A percentile compares a stretch with the other conserved stretches of the same genome.
Conservation (phyloP, 1,140 invertebrate species). For the Halyomorpha halys region DNA sequence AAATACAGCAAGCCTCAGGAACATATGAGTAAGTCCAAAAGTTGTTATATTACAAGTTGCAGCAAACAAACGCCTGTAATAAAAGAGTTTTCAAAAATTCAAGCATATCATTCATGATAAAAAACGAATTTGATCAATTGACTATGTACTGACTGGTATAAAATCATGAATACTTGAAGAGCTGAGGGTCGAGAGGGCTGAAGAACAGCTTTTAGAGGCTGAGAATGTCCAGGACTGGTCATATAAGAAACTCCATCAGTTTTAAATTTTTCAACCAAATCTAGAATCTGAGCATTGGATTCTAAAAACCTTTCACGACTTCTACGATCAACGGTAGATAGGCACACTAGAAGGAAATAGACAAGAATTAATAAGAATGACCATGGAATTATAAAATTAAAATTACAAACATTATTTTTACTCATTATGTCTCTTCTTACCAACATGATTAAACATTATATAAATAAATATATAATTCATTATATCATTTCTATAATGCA, state of each 20-base stretch:
- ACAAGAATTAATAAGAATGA: not conserved
- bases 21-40: conserved; percentile 59
- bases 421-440: no score
- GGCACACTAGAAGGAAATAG: conserved; percentile 52
- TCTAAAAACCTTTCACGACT: conserved; percentile 81
- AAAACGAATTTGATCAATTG: not conserved
- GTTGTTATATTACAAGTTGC: conserved; percentile 66
- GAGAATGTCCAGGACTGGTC: conserved; percentile 41
- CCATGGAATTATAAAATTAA: no score
- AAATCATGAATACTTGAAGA: conserved; percentile 56
- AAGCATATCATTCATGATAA: not conserved
- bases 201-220: conserved; percentile 36
- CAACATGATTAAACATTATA: no score
- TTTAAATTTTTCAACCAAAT: conserved; percentile 83
- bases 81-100: not conserved
- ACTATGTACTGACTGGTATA: conserved; percentile 57
- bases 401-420: no score
- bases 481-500: no score
- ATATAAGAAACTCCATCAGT: conserved; percentile 56
- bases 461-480: no score
- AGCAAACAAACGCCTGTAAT: conserved; percentile 56
- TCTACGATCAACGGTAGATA: conserved; percentile 81
- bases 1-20: conserved; percentile 57
- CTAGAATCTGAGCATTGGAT: conserved; percentile 84
- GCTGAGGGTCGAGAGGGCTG: conserved; percentile 52